phyloP scores from a whole-genome alignment of 2,888 invertebrate species.

The Limenitis camilla region DNA sequence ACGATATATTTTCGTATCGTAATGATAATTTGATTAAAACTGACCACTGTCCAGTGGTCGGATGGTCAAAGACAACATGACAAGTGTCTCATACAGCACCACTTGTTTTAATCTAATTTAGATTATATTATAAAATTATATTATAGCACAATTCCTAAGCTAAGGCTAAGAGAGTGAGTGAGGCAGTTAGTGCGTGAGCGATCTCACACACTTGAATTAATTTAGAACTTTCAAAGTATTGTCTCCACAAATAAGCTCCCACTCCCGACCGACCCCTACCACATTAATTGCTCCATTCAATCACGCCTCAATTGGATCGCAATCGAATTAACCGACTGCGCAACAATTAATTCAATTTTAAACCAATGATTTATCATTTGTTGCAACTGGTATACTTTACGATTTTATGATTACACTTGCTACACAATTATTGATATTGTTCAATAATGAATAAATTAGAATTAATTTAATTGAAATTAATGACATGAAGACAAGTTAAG shows the following conservation, averaged over 20 bases:
- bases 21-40: conserved; percentile 30
- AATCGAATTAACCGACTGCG: conserved; percentile 29
- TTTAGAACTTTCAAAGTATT: no score
- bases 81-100: conserved; percentile 4
- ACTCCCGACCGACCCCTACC: no score
- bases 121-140: no score
- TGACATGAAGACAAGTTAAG: not conserved
- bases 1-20: conserved; percentile 28
- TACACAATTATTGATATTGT: conserved; percentile 15
- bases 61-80: conserved; percentile 48
- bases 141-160: no score
- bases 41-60: conserved; percentile 49
- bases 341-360: conserved; percentile 56
- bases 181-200: no score
- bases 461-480: no score
- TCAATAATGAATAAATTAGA: no score
- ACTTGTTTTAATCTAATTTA: not conserved
- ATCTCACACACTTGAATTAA: no score
- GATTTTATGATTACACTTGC: conserved; percentile 41
- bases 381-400: conserved; percentile 54
- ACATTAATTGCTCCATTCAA: no score
- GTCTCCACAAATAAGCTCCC: no score
- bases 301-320: no score
- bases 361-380: conserved; percentile 59
- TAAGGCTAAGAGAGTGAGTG: no score